Percentiles rank a stretch among this genome's conserved stretches.
Evolutionary conservation across 1,140 invertebrate genomes (phyloP).

Genomic region (Apis florea): DNA sequence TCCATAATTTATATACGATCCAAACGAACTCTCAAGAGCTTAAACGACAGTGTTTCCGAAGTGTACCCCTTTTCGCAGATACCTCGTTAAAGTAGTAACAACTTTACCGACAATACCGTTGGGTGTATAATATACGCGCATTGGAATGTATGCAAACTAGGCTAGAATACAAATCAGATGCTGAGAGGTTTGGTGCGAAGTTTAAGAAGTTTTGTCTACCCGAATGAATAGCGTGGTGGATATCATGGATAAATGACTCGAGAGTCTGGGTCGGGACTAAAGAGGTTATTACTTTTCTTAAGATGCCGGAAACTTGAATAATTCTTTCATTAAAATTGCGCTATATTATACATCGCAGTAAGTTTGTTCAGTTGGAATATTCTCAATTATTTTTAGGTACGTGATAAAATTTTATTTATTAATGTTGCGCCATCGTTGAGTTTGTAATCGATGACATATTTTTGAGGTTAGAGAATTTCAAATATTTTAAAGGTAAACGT

Average conservation of each 20-base stretch:
- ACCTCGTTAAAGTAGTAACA: slow-evolving; percentile 36
- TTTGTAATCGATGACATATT: no score
- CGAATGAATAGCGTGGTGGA: slow-evolving; percentile 33
- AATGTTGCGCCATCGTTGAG: no score
- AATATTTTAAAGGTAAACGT: no score
- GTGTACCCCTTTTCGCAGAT: neutral
- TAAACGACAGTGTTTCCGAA: neutral
- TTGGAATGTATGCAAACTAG: slow-evolving; percentile 36
- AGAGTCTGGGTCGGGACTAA: neutral
- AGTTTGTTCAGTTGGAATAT: neutral
- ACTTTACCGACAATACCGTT: slow-evolving; percentile 38
- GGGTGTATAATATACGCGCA: slow-evolving; percentile 23
- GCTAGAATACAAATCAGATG: slow-evolving; percentile 35
- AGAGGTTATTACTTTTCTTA: neutral
- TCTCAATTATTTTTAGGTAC: neutral
- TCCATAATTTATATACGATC: neutral
- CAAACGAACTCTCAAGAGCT: neutral
- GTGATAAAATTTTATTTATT: neutral
- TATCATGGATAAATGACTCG: slow-evolving; percentile 26
- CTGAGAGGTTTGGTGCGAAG: slow-evolving; percentile 28
- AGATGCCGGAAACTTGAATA: neutral
- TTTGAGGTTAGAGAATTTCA: no score
- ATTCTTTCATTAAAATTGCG: slow-evolving; percentile 7
- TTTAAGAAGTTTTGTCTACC: slow-evolving; percentile 37
- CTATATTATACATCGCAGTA: neutral